Evolutionary conservation across 1,140 invertebrate species (phyloP), one percentile per base, ranked within the genome.

Genomic region (Temnothorax longispinosus): DNA sequence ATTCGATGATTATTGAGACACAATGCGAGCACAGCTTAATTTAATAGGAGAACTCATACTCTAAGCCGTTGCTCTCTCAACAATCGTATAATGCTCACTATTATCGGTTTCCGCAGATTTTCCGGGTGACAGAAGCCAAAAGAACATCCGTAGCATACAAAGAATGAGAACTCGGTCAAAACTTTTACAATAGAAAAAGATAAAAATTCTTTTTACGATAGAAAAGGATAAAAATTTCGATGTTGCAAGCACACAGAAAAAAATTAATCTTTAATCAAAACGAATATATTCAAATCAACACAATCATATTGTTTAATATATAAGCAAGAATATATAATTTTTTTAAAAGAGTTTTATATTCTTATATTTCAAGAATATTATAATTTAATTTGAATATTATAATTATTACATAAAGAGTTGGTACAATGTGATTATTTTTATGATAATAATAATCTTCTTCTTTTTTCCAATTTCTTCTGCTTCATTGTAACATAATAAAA

Each of bases 31-130:
- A 80, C 38, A 54, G 35, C 18, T 35, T 74, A 82, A 87, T 87
- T 87, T n/a, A 74, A 87, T 82, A 65, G 18, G 77, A 85, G 50
- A 85, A 72, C 41, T 41, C 58, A 47, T 75, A 75, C n/a, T 80
- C n/a, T 80, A 65, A 52, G 7, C 4, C 38, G 38, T 6, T 41
- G 47, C 32, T 44, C 32, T 80, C 32, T 50, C 32, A 18, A 5
- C 38, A 64, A 18, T 62, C 10, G 3, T 41, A 5, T 65, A 65
- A 65, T 65, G 32, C 35, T 54, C n/a, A 38, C 27, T 13, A 64
- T 64, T n/a, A 78, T 81, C 15, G 11, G 27, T 56, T 90, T 82
- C 87, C 85, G 85, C 58, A 77, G 44, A 89, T 90, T 89, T 90
- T 89, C 85, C 50, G 32, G 47, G n/a, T 11, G 32, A 84, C 18